Base-by-base conservation (phyloP, 2,113 vertebrate species). In the Pelecanus crispus region DNA sequence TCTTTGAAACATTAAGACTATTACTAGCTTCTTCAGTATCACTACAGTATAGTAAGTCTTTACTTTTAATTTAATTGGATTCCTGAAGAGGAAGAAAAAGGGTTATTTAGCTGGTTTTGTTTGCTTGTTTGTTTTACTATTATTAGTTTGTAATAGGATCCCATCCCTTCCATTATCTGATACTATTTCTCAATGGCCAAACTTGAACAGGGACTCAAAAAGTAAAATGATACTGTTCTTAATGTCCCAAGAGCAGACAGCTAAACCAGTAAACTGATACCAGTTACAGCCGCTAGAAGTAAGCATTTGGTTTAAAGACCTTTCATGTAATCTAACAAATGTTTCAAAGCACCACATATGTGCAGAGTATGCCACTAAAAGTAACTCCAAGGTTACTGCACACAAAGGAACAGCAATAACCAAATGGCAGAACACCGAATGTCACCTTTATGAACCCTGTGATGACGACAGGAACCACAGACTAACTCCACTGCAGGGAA, bases 241-340 rank as follows among this genome's bases (percentile, higher is more conserved):
- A 90, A 93, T 70, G 74, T 88, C n/a, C 73, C 40, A 71, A 18
- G 22, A 89, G 55, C 25, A 94, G 49, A 50, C 32, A 96, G 85
- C 47, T 92, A 74, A 61, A 97, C 78, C 29, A 89, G 73, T 93
- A 92, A 97, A 93, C 80, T 58, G 83, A 95, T 88, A 94, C 61
- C 81, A 79, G 70, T 97, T 83, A 83, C 94, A 91, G 91, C 88
- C 95, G 77, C 92, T 94, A 94, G 72, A 94, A 92, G 47, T 5
- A 82, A 89, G 42, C 34, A 28, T 90, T 92, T 81, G 88, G 66
- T 50, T 88, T 89, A 62, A 95, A 92, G 59, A 52, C 40, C 17
- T 73, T 70, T 62, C 50, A 38, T 9, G 17, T 38, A 61, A 85
- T 74, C 55, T 86, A 72, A 67, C 0, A 66, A 88, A 14, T 34